phyloP scores from a whole-genome alignment of 2,113 vertebrate genomes.

The Mirounga angustirostris region DNA sequence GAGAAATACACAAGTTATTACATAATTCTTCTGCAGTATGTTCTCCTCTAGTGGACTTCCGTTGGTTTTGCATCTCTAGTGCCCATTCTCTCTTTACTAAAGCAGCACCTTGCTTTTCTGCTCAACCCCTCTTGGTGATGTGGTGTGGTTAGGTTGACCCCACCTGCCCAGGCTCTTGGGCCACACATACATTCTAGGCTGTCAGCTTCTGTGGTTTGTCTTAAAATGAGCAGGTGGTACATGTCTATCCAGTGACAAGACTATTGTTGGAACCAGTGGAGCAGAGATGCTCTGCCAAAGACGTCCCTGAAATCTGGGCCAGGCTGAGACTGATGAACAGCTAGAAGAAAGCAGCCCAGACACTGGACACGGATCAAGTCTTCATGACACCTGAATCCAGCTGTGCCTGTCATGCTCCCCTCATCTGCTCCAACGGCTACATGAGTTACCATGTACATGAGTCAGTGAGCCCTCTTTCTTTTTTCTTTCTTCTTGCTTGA shows the following conservation, averaged over 20 bases:
- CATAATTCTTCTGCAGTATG: not conserved
- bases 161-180: not conserved
- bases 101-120: not conserved
- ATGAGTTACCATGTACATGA: accelerated
- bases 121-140: accelerated
- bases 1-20: not conserved
- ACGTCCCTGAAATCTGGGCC: not conserved
- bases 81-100: not conserved
- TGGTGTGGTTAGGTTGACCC: not conserved
- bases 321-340: not conserved
- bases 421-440: not conserved
- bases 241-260: not conserved
- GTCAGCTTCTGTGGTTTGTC: not conserved
- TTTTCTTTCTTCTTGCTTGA: not conserved
- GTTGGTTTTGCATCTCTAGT: not conserved
- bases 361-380: accelerated
- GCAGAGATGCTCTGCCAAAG: not conserved
- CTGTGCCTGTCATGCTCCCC: not conserved
- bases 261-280: not conserved
- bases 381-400: not conserved
- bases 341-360: not conserved
- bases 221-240: not conserved
- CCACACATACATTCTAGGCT: not conserved
- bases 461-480: not conserved
- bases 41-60: not conserved